Evolutionary conservation across 2,888 invertebrate genomes (phyloP), one percentile per base, ranked within the genome.

Genomic region (Caenorhabditis zanzibari): DNA sequence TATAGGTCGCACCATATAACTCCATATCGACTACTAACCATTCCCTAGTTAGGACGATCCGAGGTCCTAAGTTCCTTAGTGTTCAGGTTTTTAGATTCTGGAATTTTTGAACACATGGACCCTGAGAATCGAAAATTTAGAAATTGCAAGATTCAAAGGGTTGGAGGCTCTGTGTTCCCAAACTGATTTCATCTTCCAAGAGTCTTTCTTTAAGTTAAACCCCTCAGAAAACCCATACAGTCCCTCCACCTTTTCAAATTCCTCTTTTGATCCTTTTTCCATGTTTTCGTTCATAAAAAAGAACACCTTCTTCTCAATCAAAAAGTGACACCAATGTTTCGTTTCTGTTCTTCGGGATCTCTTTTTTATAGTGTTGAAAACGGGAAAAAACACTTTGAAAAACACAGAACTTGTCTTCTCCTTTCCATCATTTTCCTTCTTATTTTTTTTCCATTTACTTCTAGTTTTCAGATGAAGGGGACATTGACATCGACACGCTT

Each of bases 271-370:
- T 19, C 19, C 47, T 19, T 47, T 10, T 19, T 47, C 41, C 61
- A 41, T 61, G 61, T 41, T 41, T 59, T 61, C 24, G 14, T 24
- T 14, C 16, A 6, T 7, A 38, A 35, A 61, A 44, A n/a, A 24
- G 22, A 54, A 68, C 35, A 68, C 68, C 14, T 32, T 7, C 26
- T 68, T 54, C 44, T 54, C 24, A 66, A 75, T 59, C 75, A 22
- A 68, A 66, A 41, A 54, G 26, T 68, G 75, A 68, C 75, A 75
- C 75, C 75, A 75, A 44, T 68, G 66, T 75, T 75, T 66, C 74
- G 54, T 26, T 24, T 41, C 24, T 61, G 22, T 24, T 41, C 35
- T 59, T 38, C 44, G 47, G 41, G 41, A 64, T 74, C 75, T 12
- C 38, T 75, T 56, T 74, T 66, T 52, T 54, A 26, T 54, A 41